Conservation (phyloP, 2,797 vertebrate species). For the Glyptemys insculpta region DNA sequence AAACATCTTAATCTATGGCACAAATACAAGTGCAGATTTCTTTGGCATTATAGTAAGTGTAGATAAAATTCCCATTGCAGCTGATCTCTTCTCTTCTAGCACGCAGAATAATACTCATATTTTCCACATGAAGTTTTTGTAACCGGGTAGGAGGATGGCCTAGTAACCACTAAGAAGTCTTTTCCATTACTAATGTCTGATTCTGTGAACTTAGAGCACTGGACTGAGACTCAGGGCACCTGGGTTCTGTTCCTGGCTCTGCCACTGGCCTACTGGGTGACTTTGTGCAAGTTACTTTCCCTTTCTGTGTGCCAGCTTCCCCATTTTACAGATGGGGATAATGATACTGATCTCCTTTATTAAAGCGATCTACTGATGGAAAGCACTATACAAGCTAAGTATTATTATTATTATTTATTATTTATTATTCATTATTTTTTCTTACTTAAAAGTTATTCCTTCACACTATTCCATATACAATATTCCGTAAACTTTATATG, state of each 20-base stretch:
- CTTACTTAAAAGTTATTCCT: neutral
- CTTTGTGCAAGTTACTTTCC: neutral
- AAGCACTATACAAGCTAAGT: neutral
- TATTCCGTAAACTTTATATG: neutral
- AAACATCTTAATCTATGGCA: neutral
- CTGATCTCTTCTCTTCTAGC: neutral
- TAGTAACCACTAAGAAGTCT: neutral
- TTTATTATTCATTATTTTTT: neutral
- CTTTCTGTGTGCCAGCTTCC: neutral
- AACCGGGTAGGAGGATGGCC: neutral
- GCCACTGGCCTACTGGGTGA: neutral
- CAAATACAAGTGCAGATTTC: neutral
- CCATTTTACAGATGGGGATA: neutral
- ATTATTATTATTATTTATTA: neutral
- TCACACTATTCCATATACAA: neutral
- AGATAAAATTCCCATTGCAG: neutral
- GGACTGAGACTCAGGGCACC: neutral
- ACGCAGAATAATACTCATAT: neutral
- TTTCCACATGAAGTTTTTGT: constrained; percentile 20
- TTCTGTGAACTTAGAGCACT: neutral
- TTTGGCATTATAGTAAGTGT: neutral
- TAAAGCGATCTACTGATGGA: neutral
- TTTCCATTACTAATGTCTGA: neutral
- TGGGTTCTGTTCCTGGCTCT: neutral
- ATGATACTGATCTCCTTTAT: neutral